Evolutionary conservation across 2,797 vertebrate species (phyloP), one percentile per base, ranked within the genome.

Genomic region (Sebastes miniatus): DNA sequence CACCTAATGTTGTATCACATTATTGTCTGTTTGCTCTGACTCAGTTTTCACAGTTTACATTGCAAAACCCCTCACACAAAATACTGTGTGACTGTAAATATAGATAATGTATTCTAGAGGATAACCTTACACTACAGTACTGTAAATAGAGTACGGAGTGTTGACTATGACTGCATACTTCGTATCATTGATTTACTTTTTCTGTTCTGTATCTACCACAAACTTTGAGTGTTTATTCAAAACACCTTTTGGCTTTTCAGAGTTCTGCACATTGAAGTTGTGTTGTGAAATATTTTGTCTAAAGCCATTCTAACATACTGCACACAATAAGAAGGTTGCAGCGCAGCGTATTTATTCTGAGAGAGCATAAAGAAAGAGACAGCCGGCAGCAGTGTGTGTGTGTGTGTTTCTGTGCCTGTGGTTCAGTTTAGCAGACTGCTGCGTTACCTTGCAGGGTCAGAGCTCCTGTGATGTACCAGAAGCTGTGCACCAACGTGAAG

Each of bases 401-500:
- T 32, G 29, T 43, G 47, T 32, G 29, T 43, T 31, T n/a, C 32
- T 6, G 20, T n/a, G 50, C 20, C 16, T 69, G 52, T 52, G 57
- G 29, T 62, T 73, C 18, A 8, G 52, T 34, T 36, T 9, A 8
- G n/a, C 36, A 2, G 70, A 24, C 29, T 58, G 63, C 29, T 50
- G 72, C 0, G 11, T 65, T 94, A 98, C 97, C 97, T 95, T 98
- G 97, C 90, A 98, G 91, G 10, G 97, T 95, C 5, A 98, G 91
- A 0, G 97, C 96, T 80, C 97, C 97, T 0, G 93, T 92, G 72
- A 97, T 96, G 89, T 97, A 98, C 97, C 97, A 98, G 84, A 97
- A 96, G 84, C 97, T 97, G 84, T 98, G 97, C 47, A 97, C 87
- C 69, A 98, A 87, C 1, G 96, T 97, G 65, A 97, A 97, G 58